phyloP scores from a whole-genome alignment of 2,797 vertebrate species.

The Garrulus glandarius region DNA sequence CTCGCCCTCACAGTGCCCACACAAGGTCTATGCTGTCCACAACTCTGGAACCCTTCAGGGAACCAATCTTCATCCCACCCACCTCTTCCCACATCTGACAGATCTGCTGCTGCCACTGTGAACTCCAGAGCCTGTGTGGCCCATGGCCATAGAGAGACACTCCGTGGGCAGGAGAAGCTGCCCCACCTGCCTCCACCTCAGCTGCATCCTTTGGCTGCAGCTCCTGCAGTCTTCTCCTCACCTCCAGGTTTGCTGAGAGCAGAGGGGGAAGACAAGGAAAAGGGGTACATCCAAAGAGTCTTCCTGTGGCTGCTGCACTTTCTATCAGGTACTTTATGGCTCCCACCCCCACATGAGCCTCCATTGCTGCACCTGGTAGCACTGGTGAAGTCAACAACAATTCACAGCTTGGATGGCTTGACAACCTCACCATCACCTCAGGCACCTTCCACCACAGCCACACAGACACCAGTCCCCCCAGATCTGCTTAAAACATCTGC shows the following conservation, averaged over 20 bases:
- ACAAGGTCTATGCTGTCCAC: not conserved
- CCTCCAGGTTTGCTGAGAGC: not conserved
- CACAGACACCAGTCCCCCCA: fast-evolving
- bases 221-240: not conserved
- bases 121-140: not conserved
- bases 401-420: not conserved
- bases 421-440: not conserved
- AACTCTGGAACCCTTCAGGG: too few relatives aligned
- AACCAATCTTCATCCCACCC: not conserved
- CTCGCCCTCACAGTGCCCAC: fast-evolving
- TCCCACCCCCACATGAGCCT: fast-evolving
- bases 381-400: not conserved
- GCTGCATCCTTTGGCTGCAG: not conserved
- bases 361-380: not conserved
- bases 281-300: not conserved
- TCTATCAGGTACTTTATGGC: fast-evolving
- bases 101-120: not conserved
- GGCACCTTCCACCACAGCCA: not conserved
- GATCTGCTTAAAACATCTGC: fast-evolving
- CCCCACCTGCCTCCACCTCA: not conserved
- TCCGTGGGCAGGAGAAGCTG: not conserved
- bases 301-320: not conserved
- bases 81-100: not conserved
- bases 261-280: not conserved
- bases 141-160: not conserved